These are phyloP conservation scores for Pinctada fucata DNA, from an alignment of 2,888 invertebrate species.

Conservation along the genomic window DNA sequence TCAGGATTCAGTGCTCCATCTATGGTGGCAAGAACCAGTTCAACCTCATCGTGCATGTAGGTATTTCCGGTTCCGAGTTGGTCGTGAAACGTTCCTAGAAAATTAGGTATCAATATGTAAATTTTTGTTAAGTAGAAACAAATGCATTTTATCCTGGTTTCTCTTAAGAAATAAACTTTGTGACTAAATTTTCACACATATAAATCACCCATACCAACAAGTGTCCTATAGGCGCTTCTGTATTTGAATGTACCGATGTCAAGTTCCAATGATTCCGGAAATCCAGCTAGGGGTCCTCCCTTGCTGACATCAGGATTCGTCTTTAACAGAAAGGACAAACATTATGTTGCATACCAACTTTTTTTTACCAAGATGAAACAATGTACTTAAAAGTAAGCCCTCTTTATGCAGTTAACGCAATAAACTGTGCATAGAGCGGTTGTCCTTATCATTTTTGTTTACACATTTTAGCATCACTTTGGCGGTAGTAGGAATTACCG, in stretches of 20 bases:
- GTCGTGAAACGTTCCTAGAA: slow-evolving; percentile 17
- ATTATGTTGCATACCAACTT: neutral
- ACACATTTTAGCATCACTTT: too few relatives aligned
- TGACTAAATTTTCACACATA: too few relatives aligned
- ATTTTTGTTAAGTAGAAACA: too few relatives aligned
- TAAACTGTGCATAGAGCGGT: too few relatives aligned
- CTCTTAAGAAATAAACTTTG: too few relatives aligned
- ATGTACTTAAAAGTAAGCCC: too few relatives aligned
- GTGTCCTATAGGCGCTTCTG: slow-evolving; percentile 45
- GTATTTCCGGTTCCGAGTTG: slow-evolving; percentile 32
- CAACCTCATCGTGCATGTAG: slow-evolving; percentile 47
- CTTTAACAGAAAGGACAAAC: neutral
- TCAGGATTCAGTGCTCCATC: slow-evolving; percentile 44
- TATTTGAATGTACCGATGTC: slow-evolving; percentile 47
- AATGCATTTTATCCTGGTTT: too few relatives aligned
- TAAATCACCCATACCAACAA: slow-evolving; percentile 31
- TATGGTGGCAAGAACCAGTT: slow-evolving; percentile 42
- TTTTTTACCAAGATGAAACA: neutral
- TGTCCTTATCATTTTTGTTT: too few relatives aligned
- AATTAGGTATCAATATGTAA: too few relatives aligned
- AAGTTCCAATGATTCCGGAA: slow-evolving; percentile 42
- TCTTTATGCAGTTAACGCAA: too few relatives aligned
- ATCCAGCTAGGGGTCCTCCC: slow-evolving; percentile 44
- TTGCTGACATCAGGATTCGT: slow-evolving; percentile 36
- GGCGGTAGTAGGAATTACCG: too few relatives aligned